Evolutionary conservation across 2,797 vertebrate genomes (phyloP).

Genomic region (Liasis olivaceus): DNA sequence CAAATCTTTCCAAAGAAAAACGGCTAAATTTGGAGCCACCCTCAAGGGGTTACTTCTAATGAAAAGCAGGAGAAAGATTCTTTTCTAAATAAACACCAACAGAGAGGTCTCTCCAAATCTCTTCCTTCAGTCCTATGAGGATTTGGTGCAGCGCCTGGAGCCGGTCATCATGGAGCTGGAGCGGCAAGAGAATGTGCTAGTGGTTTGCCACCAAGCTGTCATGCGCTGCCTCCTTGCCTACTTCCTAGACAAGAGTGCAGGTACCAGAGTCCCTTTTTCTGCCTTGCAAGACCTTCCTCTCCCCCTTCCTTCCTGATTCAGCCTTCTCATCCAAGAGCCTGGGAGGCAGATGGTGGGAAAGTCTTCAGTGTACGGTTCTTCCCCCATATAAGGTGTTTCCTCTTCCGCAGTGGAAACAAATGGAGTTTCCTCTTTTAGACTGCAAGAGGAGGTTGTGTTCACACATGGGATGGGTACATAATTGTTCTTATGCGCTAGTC

Average conservation of each 20-base stretch:
- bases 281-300: too few species aligned
- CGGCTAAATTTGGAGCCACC: background rate
- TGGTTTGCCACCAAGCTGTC: constrained; percentile 91
- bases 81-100: background rate
- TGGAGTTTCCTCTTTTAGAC: background rate
- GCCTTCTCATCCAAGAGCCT: background rate
- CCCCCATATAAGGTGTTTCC: background rate
- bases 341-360: too few species aligned
- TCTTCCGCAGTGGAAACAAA: background rate
- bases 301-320: too few species aligned
- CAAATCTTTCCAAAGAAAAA: background rate
- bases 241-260: constrained; percentile 89
- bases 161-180: constrained; percentile 97
- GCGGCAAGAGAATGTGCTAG: constrained; percentile 90
- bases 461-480: too few species aligned
- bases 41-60: background rate
- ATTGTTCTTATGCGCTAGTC: background rate
- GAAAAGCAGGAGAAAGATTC: background rate
- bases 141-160: constrained; percentile 91
- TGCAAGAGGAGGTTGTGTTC: background rate
- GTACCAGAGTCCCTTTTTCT: constrained; percentile 61
- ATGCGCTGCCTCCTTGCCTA: constrained; percentile 94
- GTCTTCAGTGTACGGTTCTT: background rate
- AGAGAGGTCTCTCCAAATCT: background rate
- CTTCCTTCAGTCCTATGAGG: constrained; percentile 85